phyloP scores from a whole-genome alignment of 2,113 vertebrate genomes.

The Camelus dromedarius region DNA sequence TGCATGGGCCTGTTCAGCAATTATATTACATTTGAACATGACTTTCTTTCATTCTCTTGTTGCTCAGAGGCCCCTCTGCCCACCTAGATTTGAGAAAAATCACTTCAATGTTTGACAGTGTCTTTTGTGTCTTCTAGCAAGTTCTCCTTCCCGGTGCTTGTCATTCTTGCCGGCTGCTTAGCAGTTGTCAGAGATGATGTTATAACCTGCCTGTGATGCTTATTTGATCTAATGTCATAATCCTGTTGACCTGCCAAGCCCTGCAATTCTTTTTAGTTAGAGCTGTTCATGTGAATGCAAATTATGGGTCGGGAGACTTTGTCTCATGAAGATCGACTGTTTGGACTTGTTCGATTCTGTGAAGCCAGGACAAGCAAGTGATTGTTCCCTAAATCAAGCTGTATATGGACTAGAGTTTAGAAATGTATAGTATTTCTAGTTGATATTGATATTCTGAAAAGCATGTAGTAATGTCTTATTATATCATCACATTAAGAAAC shows the following conservation, averaged over 20 bases:
- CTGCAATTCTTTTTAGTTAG: conserved; percentile 25
- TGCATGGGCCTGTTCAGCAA: neutral
- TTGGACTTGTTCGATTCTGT: conserved; percentile 8
- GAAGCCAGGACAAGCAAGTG: neutral
- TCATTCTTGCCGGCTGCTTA: conserved; percentile 33
- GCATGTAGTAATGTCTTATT: neutral
- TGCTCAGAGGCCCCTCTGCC: conserved; percentile 45
- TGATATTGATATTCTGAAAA: conserved; percentile 16
- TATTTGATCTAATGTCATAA: conserved; percentile 65
- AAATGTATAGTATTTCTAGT: conserved; percentile 20
- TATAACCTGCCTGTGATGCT: conserved; percentile 44
- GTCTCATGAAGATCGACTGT: conserved; percentile 56
- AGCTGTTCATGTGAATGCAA: neutral
- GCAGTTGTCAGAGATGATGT: conserved; percentile 53
- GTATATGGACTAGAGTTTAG: neutral
- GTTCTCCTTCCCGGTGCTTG: neutral
- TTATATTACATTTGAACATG: neutral
- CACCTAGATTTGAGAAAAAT: neutral
- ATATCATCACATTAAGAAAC: neutral
- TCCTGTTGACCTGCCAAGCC: neutral
- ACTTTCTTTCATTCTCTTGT: neutral
- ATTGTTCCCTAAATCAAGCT: neutral
- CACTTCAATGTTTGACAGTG: neutral
- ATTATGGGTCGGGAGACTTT: conserved; percentile 19
- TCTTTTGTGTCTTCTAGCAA: neutral